Percentiles rank a stretch among this genome's conserved stretches.
These are phyloP conservation scores for Lerema accius DNA, from an alignment of 1,140 invertebrate genomes.

Conservation along the genomic window DNA sequence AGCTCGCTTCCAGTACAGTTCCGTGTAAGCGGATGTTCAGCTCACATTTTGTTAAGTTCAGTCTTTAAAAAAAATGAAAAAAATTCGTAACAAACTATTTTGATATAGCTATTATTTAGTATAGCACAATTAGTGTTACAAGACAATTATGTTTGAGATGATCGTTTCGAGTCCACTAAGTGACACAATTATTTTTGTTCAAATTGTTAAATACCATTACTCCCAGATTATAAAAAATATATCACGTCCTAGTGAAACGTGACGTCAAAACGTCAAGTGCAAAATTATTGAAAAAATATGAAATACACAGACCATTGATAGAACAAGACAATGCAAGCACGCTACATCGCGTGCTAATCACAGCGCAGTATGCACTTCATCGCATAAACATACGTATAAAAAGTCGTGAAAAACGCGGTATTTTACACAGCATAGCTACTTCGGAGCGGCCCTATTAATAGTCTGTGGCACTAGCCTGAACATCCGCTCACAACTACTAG, in stretches of 20 bases:
- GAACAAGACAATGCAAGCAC: not conserved
- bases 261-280: too few species aligned
- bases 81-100: too few species aligned
- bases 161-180: too few species aligned
- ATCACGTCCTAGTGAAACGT: too few species aligned
- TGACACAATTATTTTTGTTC: too few species aligned
- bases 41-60: not conserved
- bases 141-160: too few species aligned
- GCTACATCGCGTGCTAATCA: not conserved
- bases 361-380: not conserved
- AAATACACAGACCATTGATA: not conserved
- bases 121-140: too few species aligned
- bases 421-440: too few species aligned
- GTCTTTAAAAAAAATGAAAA: not conserved
- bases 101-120: too few species aligned
- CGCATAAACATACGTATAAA: not conserved
- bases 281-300: too few species aligned
- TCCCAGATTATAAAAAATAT: too few species aligned
- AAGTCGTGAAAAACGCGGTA: not conserved
- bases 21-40: slow-evolving; percentile 22
- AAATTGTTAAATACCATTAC: too few species aligned
- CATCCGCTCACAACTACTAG: not conserved
- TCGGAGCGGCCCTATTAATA: not conserved
- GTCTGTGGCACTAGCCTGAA: not conserved
- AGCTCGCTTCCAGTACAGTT: not conserved